A percentile compares a stretch with the other conserved stretches of the same genome.
Evolutionary conservation across 2,888 invertebrate genomes (phyloP).

Genomic region (Microchrysa polita): DNA sequence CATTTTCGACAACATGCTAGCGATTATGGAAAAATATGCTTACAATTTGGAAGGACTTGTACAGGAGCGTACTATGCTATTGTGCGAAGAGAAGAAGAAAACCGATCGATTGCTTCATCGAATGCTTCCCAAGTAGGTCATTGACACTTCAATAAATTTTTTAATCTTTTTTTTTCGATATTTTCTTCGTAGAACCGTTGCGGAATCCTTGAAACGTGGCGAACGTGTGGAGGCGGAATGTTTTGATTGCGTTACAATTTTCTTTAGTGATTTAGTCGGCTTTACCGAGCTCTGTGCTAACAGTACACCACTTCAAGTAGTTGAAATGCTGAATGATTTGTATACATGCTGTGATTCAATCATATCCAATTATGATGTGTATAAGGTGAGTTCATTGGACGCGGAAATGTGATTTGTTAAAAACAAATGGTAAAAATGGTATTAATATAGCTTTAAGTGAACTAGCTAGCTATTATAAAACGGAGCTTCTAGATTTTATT

Average conservation of each 20-base stretch:
- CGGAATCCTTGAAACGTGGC: slow-evolving; percentile 80
- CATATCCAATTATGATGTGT: slow-evolving; percentile 86
- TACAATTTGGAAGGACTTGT: slow-evolving; percentile 85
- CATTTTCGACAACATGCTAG: slow-evolving; percentile 89
- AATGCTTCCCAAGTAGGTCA: slow-evolving; percentile 81
- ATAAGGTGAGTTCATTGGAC: slow-evolving; percentile 70
- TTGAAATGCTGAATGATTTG: slow-evolving; percentile 85
- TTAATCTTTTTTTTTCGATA: no score
- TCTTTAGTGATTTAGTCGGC: slow-evolving; percentile 87
- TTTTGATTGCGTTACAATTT: slow-evolving; percentile 83
- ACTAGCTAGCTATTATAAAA: no score
- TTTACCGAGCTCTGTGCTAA: slow-evolving; percentile 82
- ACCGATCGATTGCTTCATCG: slow-evolving; percentile 84
- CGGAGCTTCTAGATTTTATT: no score
- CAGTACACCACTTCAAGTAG: slow-evolving; percentile 84
- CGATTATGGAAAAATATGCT: slow-evolving; percentile 92
- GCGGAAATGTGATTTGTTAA: no score
- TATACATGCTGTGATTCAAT: slow-evolving; percentile 90
- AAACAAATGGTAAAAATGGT: no score
- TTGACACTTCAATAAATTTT: no score
- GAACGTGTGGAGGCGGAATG: slow-evolving; percentile 83
- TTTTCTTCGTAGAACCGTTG: slow-evolving; percentile 72
- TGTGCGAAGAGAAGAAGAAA: slow-evolving; percentile 84
- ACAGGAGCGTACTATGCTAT: slow-evolving; percentile 81
- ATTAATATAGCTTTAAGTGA: no score